Conservation (phyloP, 1,140 invertebrate genomes). For the Drosophila saltans region DNA sequence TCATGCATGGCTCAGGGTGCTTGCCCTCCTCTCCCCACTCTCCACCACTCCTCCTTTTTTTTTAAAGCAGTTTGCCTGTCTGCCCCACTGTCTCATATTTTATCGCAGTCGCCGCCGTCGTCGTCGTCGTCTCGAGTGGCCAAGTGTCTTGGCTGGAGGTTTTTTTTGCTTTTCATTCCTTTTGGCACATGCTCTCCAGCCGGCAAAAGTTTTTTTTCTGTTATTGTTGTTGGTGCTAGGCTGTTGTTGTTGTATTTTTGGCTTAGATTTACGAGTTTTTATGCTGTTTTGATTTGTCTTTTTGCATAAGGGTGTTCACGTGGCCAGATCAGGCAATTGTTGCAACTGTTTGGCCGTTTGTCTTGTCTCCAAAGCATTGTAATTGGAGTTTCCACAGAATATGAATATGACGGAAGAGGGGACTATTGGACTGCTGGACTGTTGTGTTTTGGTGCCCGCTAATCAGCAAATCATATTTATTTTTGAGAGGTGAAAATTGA, state of each 20-base stretch:
- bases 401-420: conserved; percentile 77
- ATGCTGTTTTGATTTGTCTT: conserved; percentile 79
- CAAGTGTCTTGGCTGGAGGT: conserved; percentile 66
- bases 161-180: conserved; percentile 24
- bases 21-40: background rate
- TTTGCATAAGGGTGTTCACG: conserved; percentile 81
- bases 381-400: conserved; percentile 65
- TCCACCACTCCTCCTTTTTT: background rate
- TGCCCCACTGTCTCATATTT: conserved; percentile 81
- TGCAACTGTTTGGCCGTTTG: conserved; percentile 74
- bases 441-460: conserved; percentile 53
- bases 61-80: conserved; percentile 64
- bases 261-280: conserved; percentile 78
- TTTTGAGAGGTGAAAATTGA: conserved; percentile 47
- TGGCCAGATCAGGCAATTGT: conserved; percentile 50
- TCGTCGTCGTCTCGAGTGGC: conserved; percentile 68
- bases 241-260: conserved; percentile 49
- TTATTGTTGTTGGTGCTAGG: conserved; percentile 14
- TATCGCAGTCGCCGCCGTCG: conserved; percentile 63
- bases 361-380: conserved; percentile 61
- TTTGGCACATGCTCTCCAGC: conserved; percentile 72
- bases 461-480: conserved; percentile 79
- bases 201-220: conserved; percentile 27
- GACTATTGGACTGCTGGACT: background rate
- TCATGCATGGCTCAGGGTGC: conserved; percentile 41